Evolutionary conservation across 1,140 invertebrate genomes (phyloP).

Genomic region (Cyclargus thomasi): DNA sequence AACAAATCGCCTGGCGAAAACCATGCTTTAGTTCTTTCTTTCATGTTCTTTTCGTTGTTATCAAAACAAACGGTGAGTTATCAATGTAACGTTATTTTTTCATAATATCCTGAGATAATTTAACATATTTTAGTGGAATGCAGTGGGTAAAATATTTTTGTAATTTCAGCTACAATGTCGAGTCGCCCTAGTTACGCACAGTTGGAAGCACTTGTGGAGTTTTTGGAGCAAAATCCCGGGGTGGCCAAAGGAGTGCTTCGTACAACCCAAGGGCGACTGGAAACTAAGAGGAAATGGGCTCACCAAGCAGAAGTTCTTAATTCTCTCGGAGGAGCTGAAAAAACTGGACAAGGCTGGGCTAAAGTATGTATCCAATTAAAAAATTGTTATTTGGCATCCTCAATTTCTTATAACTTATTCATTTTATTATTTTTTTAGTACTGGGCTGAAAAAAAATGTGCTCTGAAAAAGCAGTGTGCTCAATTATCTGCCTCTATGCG

Average conservation of each 20-base stretch:
- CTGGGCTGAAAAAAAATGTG: not conserved
- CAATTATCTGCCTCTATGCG: not conserved
- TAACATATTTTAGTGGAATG: too few relatives aligned
- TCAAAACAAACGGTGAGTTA: too few relatives aligned
- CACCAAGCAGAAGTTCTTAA: not conserved
- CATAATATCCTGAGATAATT: too few relatives aligned
- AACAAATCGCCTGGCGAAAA: too few relatives aligned
- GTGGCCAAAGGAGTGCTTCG: not conserved
- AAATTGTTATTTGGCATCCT: too few relatives aligned
- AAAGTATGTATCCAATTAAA: not conserved
- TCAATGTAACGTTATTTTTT: too few relatives aligned
- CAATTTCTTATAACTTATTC: too few relatives aligned
- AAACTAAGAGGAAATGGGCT: constrained; percentile 8
- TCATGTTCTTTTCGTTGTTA: too few relatives aligned
- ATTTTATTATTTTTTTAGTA: not conserved
- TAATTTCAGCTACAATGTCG: not conserved
- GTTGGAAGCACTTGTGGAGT: not conserved
- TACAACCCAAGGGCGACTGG: not conserved
- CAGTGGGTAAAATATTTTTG: too few relatives aligned
- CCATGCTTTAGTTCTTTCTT: too few relatives aligned
- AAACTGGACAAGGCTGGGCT: constrained; percentile 5
- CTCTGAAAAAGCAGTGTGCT: not conserved
- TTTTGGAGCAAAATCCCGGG: not conserved
- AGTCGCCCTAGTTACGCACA: not conserved
- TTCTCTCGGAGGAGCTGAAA: constrained; percentile 4